These are phyloP conservation scores for Notiomystis cincta DNA, from an alignment of 2,113 vertebrate genomes.

Conservation along the genomic window DNA sequence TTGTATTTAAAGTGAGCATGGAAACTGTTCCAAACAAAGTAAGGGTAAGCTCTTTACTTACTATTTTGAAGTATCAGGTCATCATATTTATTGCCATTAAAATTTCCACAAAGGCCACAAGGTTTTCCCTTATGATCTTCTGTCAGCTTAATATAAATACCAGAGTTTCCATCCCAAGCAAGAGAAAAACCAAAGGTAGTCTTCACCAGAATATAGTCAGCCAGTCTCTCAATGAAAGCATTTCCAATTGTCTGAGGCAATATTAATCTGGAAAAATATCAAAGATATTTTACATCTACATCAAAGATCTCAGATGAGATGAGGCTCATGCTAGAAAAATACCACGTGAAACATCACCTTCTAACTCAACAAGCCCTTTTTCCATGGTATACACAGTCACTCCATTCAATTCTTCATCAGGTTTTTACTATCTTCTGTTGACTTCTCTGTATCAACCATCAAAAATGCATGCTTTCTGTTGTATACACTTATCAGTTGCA, in stretches of 20 bases:
- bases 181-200: constrained; percentile 96
- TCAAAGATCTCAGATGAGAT: neutral
- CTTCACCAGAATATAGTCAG: constrained; percentile 96
- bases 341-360: neutral
- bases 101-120: constrained; percentile 95
- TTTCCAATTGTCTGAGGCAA: constrained; percentile 89
- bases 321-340: neutral
- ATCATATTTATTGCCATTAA: constrained; percentile 88
- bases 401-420: neutral
- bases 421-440: neutral
- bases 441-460: neutral
- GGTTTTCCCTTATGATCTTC: constrained; percentile 87
- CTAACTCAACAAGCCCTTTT: neutral
- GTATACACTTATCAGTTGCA: neutral
- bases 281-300: no score
- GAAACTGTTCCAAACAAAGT: neutral
- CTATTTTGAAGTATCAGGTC: constrained; percentile 86
- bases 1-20: neutral
- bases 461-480: neutral
- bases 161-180: constrained; percentile 95
- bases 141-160: constrained; percentile 93
- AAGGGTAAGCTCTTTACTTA: constrained; percentile 65
- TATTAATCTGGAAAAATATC: constrained; percentile 78
- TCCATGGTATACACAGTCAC: neutral
- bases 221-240: constrained; percentile 89